These are phyloP conservation scores for Cerastoderma edule DNA, from an alignment of 2,888 invertebrate species.

Conservation along the genomic window DNA sequence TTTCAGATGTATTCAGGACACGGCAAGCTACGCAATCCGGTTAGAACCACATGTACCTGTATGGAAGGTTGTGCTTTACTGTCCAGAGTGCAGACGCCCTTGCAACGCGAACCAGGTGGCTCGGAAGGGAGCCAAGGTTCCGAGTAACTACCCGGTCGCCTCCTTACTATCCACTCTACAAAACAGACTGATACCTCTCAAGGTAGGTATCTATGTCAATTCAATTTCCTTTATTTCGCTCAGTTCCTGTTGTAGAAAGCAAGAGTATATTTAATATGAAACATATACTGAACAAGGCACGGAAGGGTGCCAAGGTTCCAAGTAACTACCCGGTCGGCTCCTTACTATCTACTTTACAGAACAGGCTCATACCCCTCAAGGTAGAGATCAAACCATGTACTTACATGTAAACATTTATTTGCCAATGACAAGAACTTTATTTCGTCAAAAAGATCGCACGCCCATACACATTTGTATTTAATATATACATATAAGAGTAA, in stretches of 20 bases:
- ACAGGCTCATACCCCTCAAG: not conserved
- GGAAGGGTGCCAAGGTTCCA: not conserved
- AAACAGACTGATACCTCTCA: not conserved
- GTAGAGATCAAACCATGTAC: too few species aligned
- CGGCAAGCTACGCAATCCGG: constrained; percentile 3
- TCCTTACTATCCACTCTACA: not conserved
- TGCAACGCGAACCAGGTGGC: constrained; percentile 21
- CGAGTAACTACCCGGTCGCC: constrained; percentile 18
- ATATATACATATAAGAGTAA: too few species aligned
- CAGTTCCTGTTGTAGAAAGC: too few species aligned
- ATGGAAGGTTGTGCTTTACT: constrained; percentile 21
- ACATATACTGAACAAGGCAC: too few species aligned
- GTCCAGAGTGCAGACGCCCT: constrained; percentile 21
- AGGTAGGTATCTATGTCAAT: not conserved
- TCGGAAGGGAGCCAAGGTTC: not conserved
- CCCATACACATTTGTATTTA: too few species aligned
- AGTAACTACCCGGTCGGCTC: constrained; percentile 22
- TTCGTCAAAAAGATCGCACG: too few species aligned
- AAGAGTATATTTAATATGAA: too few species aligned
- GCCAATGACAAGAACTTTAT: too few species aligned
- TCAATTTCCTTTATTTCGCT: too few species aligned
- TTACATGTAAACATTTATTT: too few species aligned
- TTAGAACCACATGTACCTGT: constrained; percentile 3
- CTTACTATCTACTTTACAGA: not conserved
- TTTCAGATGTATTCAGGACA: constrained; percentile 27